phyloP scores from a whole-genome alignment of 30 jellyfish, hydroid and myxozoan species.

The Clytia hemisphaerica region DNA sequence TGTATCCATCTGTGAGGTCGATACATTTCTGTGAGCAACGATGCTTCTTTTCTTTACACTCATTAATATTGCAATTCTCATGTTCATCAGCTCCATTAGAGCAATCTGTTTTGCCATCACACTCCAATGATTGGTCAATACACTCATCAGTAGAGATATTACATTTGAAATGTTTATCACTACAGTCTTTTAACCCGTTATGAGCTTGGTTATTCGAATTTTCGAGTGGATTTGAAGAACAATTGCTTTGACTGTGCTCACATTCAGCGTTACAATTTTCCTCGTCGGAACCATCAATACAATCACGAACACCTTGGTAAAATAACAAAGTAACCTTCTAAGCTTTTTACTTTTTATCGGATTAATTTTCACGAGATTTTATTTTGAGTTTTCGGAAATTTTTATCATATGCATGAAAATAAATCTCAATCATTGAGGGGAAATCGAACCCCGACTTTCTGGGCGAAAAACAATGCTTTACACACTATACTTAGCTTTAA shows the following conservation, averaged over 20 bases:
- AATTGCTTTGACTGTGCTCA: neutral
- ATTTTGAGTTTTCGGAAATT: no score
- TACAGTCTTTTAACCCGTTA: constrained; percentile 41
- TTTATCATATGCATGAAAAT: no score
- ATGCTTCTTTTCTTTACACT: constrained; percentile 48
- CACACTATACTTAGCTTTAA: no score
- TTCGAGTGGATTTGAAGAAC: constrained; percentile 45
- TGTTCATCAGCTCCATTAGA: constrained; percentile 56
- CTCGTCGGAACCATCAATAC: constrained; percentile 77
- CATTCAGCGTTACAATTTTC: constrained; percentile 42
- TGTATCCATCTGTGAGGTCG: constrained; percentile 53
- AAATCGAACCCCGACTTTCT: no score
- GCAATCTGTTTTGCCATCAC: constrained; percentile 55
- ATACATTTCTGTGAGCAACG: constrained; percentile 63
- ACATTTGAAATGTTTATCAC: constrained; percentile 37
- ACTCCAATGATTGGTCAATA: constrained; percentile 40
- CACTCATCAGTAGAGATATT: constrained; percentile 38
- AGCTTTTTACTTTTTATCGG: no score
- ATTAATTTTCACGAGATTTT: no score
- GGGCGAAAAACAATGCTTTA: no score
- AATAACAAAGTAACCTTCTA: no score
- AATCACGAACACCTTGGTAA: constrained; percentile 65
- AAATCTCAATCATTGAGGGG: no score
- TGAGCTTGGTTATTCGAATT: constrained; percentile 33
- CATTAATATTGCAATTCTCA: constrained; percentile 52